Percentiles rank a stretch among this genome's conserved stretches.
Conservation (phyloP, 2,888 invertebrate genomes). For the Melieria crassipennis region DNA sequence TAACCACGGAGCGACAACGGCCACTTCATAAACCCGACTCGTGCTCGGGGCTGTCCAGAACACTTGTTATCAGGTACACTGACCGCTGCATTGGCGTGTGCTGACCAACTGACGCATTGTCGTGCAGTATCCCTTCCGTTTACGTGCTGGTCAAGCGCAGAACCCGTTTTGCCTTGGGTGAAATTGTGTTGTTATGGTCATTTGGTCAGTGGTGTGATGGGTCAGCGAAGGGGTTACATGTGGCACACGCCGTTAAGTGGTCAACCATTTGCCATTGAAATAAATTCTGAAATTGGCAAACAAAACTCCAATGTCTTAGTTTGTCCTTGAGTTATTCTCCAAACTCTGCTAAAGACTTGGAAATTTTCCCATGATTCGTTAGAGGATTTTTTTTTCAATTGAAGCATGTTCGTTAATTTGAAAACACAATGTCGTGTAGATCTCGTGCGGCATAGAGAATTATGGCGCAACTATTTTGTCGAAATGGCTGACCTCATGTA, state of each 20-base stretch:
- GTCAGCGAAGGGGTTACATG: slow-evolving; percentile 37
- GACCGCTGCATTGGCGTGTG: too few relatives aligned
- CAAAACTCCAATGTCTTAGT: not conserved
- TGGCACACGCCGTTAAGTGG: slow-evolving; percentile 9
- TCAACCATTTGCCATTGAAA: not conserved
- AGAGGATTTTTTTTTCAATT: slow-evolving; percentile 29
- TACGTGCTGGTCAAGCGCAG: slow-evolving; percentile 21
- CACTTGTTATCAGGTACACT: too few relatives aligned
- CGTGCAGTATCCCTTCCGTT: too few relatives aligned
- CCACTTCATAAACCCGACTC: too few relatives aligned
- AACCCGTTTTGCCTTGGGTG: slow-evolving; percentile 12
- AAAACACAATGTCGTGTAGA: slow-evolving; percentile 43
- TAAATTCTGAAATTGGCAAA: not conserved
- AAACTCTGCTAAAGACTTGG: not conserved
- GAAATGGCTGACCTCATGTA: slow-evolving; percentile 23
- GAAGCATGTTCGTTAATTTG: slow-evolving; percentile 57
- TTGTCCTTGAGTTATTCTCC: not conserved
- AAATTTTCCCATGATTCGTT: not conserved
- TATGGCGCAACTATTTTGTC: not conserved
- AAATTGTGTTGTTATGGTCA: slow-evolving; percentile 31
- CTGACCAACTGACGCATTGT: too few relatives aligned
- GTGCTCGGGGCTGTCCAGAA: too few relatives aligned
- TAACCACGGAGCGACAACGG: too few relatives aligned
- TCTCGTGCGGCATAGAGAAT: not conserved
- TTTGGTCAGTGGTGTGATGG: slow-evolving; percentile 10